Percentiles rank a stretch among this genome's conserved stretches.
Conservation (phyloP, 2,113 vertebrate species). For the Mellivora capensis region DNA sequence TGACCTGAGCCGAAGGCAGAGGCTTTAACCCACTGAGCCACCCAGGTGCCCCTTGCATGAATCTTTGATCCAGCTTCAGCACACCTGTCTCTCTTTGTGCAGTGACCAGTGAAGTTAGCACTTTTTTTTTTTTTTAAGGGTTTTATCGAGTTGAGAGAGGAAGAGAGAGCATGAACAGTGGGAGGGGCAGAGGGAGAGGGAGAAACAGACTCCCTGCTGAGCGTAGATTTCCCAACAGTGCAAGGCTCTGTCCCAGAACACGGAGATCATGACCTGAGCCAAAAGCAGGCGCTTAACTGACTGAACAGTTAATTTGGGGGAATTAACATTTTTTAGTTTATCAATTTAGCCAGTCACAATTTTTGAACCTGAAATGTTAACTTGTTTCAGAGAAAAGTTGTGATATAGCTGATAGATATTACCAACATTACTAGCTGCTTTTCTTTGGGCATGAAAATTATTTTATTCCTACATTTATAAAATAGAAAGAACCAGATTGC, state of each 20-base stretch:
- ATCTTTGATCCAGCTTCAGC: not conserved
- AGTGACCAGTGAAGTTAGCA: not conserved
- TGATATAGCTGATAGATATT: not conserved
- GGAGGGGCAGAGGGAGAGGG: not conserved
- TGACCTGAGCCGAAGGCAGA: too few species aligned
- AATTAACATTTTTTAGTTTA: not conserved
- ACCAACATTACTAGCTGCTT: not conserved
- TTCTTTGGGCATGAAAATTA: not conserved
- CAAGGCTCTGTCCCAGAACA: not conserved
- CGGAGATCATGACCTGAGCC: not conserved
- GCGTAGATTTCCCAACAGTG: not conserved
- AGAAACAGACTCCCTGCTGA: not conserved
- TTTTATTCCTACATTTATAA: not conserved
- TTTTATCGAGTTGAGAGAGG: not conserved
- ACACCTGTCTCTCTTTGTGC: not conserved
- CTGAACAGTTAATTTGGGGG: too few species aligned
- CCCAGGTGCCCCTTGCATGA: too few species aligned
- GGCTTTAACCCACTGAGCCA: too few species aligned
- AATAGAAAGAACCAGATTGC: not conserved
- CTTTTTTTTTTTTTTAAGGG: not conserved
- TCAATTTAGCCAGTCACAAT: not conserved
- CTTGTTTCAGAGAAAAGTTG: not conserved
- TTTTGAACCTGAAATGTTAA: not conserved
- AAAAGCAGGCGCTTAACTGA: not conserved
- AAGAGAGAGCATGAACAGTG: not conserved